phyloP scores from a whole-genome alignment of 2,113 vertebrate species.

The Okapia johnstoni region DNA sequence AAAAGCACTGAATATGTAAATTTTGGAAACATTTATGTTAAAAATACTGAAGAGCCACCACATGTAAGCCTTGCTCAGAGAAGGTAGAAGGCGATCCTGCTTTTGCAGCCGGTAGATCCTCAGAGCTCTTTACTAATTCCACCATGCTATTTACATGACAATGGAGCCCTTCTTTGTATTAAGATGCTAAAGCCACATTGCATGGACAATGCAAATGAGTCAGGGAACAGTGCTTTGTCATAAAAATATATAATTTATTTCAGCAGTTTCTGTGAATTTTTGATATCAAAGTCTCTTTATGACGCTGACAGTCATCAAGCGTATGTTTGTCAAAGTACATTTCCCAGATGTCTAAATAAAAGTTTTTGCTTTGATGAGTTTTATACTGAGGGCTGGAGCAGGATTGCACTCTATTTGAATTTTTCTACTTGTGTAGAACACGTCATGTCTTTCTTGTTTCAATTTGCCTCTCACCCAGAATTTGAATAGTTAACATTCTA shows the following conservation, averaged over 20 bases:
- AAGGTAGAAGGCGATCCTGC: conserved; percentile 24
- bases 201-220: conserved; percentile 74
- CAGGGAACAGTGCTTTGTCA: conserved; percentile 72
- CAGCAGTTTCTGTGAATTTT: conserved; percentile 75
- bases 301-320: conserved; percentile 76
- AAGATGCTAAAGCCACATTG: conserved; percentile 69
- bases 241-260: conserved; percentile 71
- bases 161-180: conserved; percentile 69
- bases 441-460: conserved; percentile 22
- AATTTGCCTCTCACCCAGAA: not conserved
- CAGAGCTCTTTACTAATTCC: conserved; percentile 52
- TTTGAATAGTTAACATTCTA: conserved; percentile 8
- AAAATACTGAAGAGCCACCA: conserved; percentile 8
- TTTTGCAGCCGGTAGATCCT: conserved; percentile 15
- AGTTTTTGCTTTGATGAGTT: conserved; percentile 78
- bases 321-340: conserved; percentile 79
- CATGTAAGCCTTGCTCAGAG: conserved; percentile 44
- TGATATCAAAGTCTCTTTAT: conserved; percentile 79
- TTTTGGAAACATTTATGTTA: conserved; percentile 67
- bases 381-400: conserved; percentile 67
- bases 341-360: conserved; percentile 82
- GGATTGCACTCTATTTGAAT: conserved; percentile 62
- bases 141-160: conserved; percentile 60
- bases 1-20: conserved; percentile 60
- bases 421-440: conserved; percentile 60